phyloP scores from a whole-genome alignment of 2,797 vertebrate species.

The Pygocentrus nattereri region DNA sequence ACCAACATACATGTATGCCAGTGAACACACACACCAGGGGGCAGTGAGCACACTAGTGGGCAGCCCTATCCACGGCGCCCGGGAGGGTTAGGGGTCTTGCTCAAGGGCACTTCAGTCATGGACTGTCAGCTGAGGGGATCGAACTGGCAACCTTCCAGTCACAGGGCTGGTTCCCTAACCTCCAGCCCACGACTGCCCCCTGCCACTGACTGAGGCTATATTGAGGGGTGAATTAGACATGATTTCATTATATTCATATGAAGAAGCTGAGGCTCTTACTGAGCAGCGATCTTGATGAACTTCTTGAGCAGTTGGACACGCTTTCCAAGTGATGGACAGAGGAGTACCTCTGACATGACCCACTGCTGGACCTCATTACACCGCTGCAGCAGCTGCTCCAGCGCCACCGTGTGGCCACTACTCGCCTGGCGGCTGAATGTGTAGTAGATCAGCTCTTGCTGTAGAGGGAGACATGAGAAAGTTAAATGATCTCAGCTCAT shows the following conservation, averaged over 20 bases:
- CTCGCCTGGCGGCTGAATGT: slow-evolving; percentile 90
- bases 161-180: no score
- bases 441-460: slow-evolving; percentile 98
- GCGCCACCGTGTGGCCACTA: slow-evolving; percentile 86
- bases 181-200: no score
- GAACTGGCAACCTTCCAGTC: no score
- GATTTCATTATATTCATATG: neutral
- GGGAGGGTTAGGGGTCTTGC: no score
- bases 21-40: no score
- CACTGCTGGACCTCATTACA: slow-evolving; percentile 98
- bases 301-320: slow-evolving; percentile 96
- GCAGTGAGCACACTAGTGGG: no score
- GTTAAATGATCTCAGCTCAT: neutral
- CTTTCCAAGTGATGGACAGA: slow-evolving; percentile 92
- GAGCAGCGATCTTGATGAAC: slow-evolving; percentile 98
- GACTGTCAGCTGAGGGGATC: no score
- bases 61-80: no score
- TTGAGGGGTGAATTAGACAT: neutral
- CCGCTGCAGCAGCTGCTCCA: slow-evolving; percentile 92
- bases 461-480: slow-evolving; percentile 59
- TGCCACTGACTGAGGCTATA: no score
- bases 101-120: no score
- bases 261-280: slow-evolving; percentile 81
- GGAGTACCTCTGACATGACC: slow-evolving; percentile 96
- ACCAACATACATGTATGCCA: no score